These are phyloP conservation scores for Synergus itoensis DNA, from an alignment of 2,888 invertebrate species.

Conservation along the genomic window DNA sequence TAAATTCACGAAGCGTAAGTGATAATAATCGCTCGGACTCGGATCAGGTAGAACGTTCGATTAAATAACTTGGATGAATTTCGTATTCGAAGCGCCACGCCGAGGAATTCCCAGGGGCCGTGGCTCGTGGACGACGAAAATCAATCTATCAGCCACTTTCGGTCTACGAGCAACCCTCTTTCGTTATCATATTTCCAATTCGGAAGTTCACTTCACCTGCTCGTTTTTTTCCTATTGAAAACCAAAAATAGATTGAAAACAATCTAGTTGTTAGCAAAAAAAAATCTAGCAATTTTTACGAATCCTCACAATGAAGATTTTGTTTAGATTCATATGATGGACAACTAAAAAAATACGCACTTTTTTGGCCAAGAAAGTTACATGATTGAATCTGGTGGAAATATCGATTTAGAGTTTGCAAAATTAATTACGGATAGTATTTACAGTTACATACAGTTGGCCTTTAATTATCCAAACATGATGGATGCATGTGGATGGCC, in stretches of 20 bases:
- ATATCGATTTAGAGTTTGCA: neutral
- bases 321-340: neutral
- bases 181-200: conserved; percentile 37
- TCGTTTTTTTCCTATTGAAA: neutral
- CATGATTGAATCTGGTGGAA: too few species aligned
- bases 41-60: conserved; percentile 20
- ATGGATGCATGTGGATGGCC: neutral
- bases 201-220: conserved; percentile 5
- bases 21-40: conserved; percentile 23
- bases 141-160: conserved; percentile 37
- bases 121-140: conserved; percentile 26
- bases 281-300: neutral
- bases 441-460: neutral
- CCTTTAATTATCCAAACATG: conserved; percentile 19
- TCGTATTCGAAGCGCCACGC: conserved; percentile 26
- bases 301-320: neutral
- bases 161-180: conserved; percentile 31
- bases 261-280: conserved; percentile 11
- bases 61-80: conserved; percentile 25
- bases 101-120: conserved; percentile 17
- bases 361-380: too few species aligned
- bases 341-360: too few species aligned
- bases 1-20: neutral
- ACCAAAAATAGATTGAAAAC: conserved; percentile 24
- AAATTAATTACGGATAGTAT: conserved; percentile 6